Evolutionary conservation across 2,113 vertebrate genomes (phyloP).

Genomic region (Tupaia tana): DNA sequence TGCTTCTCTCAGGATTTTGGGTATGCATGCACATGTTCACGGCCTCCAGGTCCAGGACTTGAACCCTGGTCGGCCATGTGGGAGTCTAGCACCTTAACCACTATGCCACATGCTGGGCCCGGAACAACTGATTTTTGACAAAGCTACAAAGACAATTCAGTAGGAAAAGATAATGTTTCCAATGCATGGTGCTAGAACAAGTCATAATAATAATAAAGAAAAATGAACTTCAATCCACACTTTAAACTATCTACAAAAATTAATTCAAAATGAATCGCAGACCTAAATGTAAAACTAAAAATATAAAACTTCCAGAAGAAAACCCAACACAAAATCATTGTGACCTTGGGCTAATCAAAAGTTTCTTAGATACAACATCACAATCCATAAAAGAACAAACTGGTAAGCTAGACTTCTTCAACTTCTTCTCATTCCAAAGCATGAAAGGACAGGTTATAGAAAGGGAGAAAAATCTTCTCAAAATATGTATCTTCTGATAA

Average conservation of each 20-base stretch:
- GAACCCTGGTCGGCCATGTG: no score
- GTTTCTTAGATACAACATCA: background rate
- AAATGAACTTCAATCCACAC: background rate
- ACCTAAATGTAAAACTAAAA: slow-evolving; percentile 6
- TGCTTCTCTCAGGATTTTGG: no score
- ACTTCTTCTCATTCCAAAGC: slow-evolving; percentile 20
- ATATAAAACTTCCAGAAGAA: slow-evolving; percentile 26
- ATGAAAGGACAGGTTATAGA: background rate
- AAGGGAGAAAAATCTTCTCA: background rate
- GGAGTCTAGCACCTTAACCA: no score
- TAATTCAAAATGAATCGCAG: slow-evolving; percentile 26
- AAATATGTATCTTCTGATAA: slow-evolving; percentile 34
- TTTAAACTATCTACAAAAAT: background rate
- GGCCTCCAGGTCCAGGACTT: no score
- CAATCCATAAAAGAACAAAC: background rate
- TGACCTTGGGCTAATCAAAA: background rate
- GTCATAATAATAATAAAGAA: background rate
- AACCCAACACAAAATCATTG: background rate
- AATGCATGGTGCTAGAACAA: background rate
- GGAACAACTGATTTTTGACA: slow-evolving; percentile 19
- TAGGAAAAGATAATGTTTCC: slow-evolving; percentile 5
- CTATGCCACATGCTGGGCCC: no score
- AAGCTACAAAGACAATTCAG: slow-evolving; percentile 12
- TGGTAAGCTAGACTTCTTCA: background rate
- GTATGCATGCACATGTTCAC: no score